phyloP scores from a whole-genome alignment of 2,888 invertebrate genomes.

The Drosophila pullipes region DNA sequence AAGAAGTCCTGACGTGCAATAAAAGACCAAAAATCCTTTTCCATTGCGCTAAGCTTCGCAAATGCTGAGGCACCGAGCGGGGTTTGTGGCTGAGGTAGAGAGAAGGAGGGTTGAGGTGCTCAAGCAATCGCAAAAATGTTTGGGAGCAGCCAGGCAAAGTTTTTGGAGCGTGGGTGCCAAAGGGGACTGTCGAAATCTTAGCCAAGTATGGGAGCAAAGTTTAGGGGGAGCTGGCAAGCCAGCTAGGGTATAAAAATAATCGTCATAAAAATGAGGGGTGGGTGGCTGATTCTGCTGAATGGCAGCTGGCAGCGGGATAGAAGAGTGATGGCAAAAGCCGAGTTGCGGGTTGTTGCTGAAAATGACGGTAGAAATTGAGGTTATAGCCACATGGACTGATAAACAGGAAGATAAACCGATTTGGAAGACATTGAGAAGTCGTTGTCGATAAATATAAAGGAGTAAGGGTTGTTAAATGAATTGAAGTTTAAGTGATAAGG shows the following conservation, averaged over 20 bases:
- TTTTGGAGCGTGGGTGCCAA: slow-evolving; percentile 36
- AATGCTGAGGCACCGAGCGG: slow-evolving; percentile 42
- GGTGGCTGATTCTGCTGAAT: slow-evolving; percentile 15
- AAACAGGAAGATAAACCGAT: slow-evolving; percentile 50
- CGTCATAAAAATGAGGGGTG: slow-evolving; percentile 69
- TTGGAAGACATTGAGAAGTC: slow-evolving; percentile 17
- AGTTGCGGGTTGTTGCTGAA: slow-evolving; percentile 12
- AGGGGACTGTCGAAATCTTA: slow-evolving; percentile 17
- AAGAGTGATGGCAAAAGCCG: neutral
- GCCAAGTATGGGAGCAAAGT: slow-evolving; percentile 15
- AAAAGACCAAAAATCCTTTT: slow-evolving; percentile 81
- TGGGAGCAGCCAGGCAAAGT: slow-evolving; percentile 62
- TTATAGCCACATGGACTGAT: slow-evolving; percentile 48
- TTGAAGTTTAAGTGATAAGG: neutral
- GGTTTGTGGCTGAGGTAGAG: neutral
- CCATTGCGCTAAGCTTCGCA: slow-evolving; percentile 80
- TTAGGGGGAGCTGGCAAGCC: neutral
- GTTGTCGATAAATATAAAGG: slow-evolving; percentile 17
- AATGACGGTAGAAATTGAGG: slow-evolving; percentile 27
- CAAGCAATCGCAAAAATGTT: slow-evolving; percentile 70
- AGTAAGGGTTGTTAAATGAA: neutral
- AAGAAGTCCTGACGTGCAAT: slow-evolving; percentile 75
- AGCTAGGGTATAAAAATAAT: slow-evolving; percentile 69
- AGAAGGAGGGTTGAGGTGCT: slow-evolving; percentile 7
- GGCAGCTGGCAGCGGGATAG: slow-evolving; percentile 28